phyloP scores from a whole-genome alignment of 2,113 vertebrate genomes.

The Uropsilus gracilis region DNA sequence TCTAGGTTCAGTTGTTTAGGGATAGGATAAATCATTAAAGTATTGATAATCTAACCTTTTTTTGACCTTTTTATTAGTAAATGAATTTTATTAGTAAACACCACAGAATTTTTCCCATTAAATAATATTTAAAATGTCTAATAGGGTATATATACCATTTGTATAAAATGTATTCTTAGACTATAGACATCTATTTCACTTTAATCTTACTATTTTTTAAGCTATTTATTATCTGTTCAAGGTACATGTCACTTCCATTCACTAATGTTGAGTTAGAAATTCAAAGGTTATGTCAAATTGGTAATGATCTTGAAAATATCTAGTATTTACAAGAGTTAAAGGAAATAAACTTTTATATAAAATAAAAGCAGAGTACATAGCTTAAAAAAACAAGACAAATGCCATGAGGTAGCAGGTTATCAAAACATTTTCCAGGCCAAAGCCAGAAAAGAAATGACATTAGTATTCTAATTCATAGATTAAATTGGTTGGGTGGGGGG shows the following conservation, averaged over 20 bases:
- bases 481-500: background rate
- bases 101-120: background rate
- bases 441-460: background rate
- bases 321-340: background rate
- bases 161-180: background rate
- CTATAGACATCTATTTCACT: conserved; percentile 7
- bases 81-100: conserved; percentile 27
- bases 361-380: conserved; percentile 13
- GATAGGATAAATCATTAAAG: background rate
- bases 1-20: background rate
- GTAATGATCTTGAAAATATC: conserved; percentile 8
- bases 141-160: background rate
- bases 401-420: background rate
- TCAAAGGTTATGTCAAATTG: conserved; percentile 30
- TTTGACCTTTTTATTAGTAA: background rate
- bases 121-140: conserved; percentile 36
- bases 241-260: background rate
- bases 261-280: conserved; percentile 38
- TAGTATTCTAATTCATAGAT: background rate
- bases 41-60: background rate
- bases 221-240: background rate
- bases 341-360: conserved; percentile 28
- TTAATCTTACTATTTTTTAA: background rate
- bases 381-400: background rate
- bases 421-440: conserved; percentile 33